Conservation (phyloP, 1,140 invertebrate species). For the Lerema accius region DNA sequence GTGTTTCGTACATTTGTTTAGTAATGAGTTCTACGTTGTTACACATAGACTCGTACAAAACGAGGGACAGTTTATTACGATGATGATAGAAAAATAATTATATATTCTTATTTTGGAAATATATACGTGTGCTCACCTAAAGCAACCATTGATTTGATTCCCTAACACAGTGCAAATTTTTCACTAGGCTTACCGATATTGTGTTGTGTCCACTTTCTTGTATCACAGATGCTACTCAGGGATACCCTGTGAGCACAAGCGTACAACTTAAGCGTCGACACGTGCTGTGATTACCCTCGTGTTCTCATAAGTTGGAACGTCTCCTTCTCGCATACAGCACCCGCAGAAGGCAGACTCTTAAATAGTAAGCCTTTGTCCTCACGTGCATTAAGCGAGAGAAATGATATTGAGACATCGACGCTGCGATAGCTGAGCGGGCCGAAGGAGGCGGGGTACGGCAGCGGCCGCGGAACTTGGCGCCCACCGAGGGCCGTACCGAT, state of each 20-base stretch:
- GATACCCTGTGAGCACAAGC: constrained; percentile 78
- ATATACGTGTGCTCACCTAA: constrained; percentile 66
- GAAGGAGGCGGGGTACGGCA: constrained; percentile 82
- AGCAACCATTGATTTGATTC: constrained; percentile 73
- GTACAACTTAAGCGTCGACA: constrained; percentile 73
- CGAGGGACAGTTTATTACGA: constrained; percentile 37
- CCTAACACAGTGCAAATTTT: constrained; percentile 73
- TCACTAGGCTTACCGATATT: constrained; percentile 78
- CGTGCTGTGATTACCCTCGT: constrained; percentile 75
- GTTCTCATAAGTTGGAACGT: constrained; percentile 86
- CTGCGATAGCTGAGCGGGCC: constrained; percentile 84
- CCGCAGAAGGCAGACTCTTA: constrained; percentile 87
- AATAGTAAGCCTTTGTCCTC: constrained; percentile 78
- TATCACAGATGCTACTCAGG: constrained; percentile 81
- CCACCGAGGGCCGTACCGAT: constrained; percentile 68
- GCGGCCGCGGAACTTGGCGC: constrained; percentile 82
- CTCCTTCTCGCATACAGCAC: constrained; percentile 91
- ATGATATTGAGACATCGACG: constrained; percentile 83
- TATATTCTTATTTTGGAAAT: constrained; percentile 51
- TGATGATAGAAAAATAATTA: constrained; percentile 77
- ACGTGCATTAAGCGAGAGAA: constrained; percentile 74
- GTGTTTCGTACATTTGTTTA: constrained; percentile 11
- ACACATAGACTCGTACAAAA: constrained; percentile 25
- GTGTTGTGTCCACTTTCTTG: constrained; percentile 79
- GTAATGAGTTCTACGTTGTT: constrained; percentile 17